These are phyloP conservation scores for Flexamia atlantica DNA, from an alignment of 2,888 invertebrate genomes.

Conservation along the genomic window DNA sequence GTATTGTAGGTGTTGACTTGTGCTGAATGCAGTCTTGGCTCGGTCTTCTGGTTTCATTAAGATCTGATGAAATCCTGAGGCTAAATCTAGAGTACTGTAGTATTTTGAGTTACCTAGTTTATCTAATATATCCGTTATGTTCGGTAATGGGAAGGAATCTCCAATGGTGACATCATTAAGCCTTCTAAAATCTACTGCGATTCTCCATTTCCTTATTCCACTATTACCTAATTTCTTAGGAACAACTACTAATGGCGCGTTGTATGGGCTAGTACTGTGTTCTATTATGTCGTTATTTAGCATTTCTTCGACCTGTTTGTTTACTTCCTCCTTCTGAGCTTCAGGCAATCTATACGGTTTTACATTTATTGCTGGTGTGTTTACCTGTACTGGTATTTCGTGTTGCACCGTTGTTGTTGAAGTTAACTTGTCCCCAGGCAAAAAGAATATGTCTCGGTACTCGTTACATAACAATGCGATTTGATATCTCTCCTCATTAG, in stretches of 20 bases:
- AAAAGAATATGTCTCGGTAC: conserved; percentile 2
- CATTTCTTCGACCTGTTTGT: conserved; percentile 68
- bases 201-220: conserved; percentile 66
- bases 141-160: conserved; percentile 68
- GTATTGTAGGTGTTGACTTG: conserved; percentile 68
- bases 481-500: not conserved
- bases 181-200: conserved; percentile 69
- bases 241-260: too few relatives aligned
- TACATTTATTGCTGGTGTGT: conserved; percentile 63
- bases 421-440: not conserved
- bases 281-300: conserved; percentile 68
- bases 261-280: conserved; percentile 71
- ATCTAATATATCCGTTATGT: conserved; percentile 70
- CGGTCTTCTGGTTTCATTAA: conserved; percentile 62
- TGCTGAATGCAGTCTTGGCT: conserved; percentile 55
- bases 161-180: conserved; percentile 68
- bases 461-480: not conserved
- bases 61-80: conserved; percentile 70
- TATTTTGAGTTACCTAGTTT: conserved; percentile 68
- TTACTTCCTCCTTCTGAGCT: conserved; percentile 48
- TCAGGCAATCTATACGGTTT: conserved; percentile 63
- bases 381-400: not conserved
- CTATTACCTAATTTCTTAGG: conserved; percentile 70
- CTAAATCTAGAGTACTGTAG: conserved; percentile 70
- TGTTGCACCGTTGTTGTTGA: conserved; percentile 35